These are phyloP conservation scores for Ciconia nigra DNA, from an alignment of 2,797 vertebrate species.

Conservation along the genomic window DNA sequence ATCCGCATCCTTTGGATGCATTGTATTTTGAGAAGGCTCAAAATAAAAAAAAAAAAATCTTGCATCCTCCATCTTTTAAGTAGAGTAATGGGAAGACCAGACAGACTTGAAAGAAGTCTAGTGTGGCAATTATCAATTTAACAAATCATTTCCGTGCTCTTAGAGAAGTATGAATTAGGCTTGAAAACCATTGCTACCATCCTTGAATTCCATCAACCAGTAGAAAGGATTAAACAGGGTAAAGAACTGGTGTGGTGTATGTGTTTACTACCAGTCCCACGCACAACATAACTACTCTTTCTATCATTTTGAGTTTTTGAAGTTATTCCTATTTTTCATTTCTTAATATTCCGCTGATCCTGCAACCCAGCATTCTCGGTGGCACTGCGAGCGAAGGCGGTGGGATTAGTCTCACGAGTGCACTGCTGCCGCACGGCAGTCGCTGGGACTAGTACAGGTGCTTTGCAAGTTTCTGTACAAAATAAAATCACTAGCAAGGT, in stretches of 20 bases:
- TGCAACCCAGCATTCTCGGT: accelerated
- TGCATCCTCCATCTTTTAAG: not conserved
- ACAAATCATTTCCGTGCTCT: not conserved
- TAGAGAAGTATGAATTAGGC: not conserved
- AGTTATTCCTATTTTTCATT: not conserved
- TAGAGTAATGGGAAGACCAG: not conserved
- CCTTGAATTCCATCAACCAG: not conserved
- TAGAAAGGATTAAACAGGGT: not conserved
- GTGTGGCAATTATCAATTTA: not conserved
- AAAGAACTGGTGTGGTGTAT: accelerated
- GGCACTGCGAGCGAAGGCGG: accelerated
- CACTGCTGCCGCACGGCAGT: accelerated
- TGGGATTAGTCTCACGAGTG: accelerated
- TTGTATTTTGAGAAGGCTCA: not conserved
- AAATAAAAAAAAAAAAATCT: not conserved
- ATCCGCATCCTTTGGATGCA: not conserved
- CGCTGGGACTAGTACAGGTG: not conserved
- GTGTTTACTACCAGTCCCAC: not conserved
- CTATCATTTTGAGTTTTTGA: not conserved
- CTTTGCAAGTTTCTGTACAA: not conserved
- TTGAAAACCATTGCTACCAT: not conserved
- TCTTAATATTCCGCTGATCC: not conserved
- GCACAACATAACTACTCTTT: not conserved
- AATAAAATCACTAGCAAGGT: not conserved
- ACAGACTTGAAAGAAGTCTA: not conserved